phyloP scores from a whole-genome alignment of 2,797 vertebrate species.

The Sus cebifrons region DNA sequence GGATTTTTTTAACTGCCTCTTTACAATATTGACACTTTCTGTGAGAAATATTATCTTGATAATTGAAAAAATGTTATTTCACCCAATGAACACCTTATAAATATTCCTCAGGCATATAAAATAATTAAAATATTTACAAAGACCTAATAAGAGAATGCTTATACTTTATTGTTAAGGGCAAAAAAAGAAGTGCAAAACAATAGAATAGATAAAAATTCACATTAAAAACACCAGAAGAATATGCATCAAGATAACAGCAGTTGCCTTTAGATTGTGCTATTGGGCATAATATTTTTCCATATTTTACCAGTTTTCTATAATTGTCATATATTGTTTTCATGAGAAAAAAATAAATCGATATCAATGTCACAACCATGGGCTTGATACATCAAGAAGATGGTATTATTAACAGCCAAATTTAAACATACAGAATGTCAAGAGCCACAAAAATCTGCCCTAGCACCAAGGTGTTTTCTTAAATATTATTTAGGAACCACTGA shows the following conservation, averaged over 20 bases:
- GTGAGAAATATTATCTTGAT: conserved; percentile 22
- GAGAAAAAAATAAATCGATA: background rate
- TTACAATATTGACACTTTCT: conserved; percentile 10
- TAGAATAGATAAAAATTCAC: conserved; percentile 30
- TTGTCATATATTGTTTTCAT: conserved; percentile 28
- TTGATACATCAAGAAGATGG: background rate
- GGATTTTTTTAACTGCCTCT: background rate
- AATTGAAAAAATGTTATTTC: conserved; percentile 32
- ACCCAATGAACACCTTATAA: background rate
- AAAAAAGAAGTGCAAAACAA: background rate
- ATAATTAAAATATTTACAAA: conserved; percentile 22
- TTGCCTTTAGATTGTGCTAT: background rate
- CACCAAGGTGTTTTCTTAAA: background rate
- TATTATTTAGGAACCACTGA: background rate
- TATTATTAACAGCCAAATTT: conserved; percentile 1
- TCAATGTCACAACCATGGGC: background rate
- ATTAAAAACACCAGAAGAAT: conserved; percentile 13
- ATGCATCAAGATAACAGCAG: background rate
- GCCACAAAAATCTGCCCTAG: background rate
- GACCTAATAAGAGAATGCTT: background rate
- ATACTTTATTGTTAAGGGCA: background rate
- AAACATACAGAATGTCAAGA: background rate
- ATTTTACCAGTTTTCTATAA: background rate
- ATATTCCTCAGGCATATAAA: background rate
- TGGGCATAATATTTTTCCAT: background rate